Evolutionary conservation across 2,888 invertebrate genomes (phyloP), one percentile per base, ranked within the genome.

Genomic region (Candidula unifasciata): DNA sequence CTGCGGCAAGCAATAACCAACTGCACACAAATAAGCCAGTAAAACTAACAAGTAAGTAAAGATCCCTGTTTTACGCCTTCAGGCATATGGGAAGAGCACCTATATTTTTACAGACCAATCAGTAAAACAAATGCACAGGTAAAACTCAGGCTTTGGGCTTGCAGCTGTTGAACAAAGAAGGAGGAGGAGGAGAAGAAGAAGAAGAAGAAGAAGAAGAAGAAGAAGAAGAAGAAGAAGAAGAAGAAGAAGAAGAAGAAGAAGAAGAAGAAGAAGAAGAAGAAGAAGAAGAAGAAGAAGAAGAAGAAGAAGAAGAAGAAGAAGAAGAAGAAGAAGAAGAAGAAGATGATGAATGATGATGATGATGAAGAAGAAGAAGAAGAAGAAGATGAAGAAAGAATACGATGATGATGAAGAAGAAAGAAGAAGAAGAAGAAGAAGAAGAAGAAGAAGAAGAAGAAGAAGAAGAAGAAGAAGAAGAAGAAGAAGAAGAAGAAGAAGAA

Each of bases 271-370:
- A 35, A 71, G 71, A 18, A 71, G 71, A 30, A 71, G 71, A 35
- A 71, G 71, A 35, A 71, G 71, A 21, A 71, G n/a, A 35, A 71
- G 71, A 21, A 71, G 30, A 18, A 71, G 71, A 21, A 71, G 27
- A 21, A 27, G 71, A n/a, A 27, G 27, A 35, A 71, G 30, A 21
- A 71, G 30, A 21, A 71, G 30, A 35, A 71, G 71, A 35, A 71
- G 71, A 35, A 71, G 71, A 35, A 71, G 71, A 35, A 71, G 71
- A 35, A 71, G 71, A 35, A 71, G 71, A 35, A 71, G 30, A 35
- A 60, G 60, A 60, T 24, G 60, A 6, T 0, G 3, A 71, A 35
- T 0, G n/a, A 35, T 8, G 35, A 35, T 10, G 60, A 60, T 10
- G 60, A 33, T 16, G 71, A 33, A 69, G 71, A 33, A 69, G 71